Percentiles rank a stretch among this genome's conserved stretches.
phyloP scores from a whole-genome alignment of 2,888 invertebrate species.

The Siphlonurus alternatus region DNA sequence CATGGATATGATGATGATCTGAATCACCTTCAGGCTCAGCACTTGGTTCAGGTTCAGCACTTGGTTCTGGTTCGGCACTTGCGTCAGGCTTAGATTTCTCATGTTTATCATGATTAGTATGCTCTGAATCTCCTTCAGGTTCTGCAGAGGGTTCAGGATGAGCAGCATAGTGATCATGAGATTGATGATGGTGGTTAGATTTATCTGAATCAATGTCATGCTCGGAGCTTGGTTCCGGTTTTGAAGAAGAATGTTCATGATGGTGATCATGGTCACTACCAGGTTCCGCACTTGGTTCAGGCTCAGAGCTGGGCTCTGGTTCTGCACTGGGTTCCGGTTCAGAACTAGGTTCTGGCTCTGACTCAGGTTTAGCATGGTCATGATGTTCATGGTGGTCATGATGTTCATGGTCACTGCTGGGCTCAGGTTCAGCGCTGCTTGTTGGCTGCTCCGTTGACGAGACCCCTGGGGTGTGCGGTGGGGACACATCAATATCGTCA shows the following conservation, averaged over 20 bases:
- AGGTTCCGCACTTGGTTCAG: conserved; percentile 17
- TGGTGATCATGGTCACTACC: not conserved
- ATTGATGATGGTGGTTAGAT: not conserved
- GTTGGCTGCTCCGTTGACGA: not conserved
- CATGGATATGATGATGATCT: not conserved
- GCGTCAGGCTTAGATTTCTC: conserved; percentile 16
- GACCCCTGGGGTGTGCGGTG: not conserved
- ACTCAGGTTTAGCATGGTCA: not conserved
- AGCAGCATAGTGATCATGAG: not conserved
- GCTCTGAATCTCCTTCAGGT: conserved; percentile 12
- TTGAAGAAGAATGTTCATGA: conserved; percentile 8
- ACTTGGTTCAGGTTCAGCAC: conserved; percentile 14
- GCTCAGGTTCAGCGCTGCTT: conserved; percentile 3
- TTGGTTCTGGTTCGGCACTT: conserved; percentile 15
- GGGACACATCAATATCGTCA: not conserved
- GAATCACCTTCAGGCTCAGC: conserved; percentile 13
- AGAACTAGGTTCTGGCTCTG: conserved; percentile 15
- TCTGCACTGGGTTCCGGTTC: conserved; percentile 12
- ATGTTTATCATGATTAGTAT: conserved; percentile 8
- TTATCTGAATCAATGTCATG: conserved; percentile 18
- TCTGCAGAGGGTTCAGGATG: conserved; percentile 15
- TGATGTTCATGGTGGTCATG: not conserved
- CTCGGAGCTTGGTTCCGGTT: conserved; percentile 19
- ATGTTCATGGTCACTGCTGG: conserved; percentile 2
- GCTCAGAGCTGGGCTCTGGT: conserved; percentile 11